These are phyloP conservation scores for Phyllopteryx taeniolatus DNA, from an alignment of 2,113 vertebrate species.

Conservation along the genomic window DNA sequence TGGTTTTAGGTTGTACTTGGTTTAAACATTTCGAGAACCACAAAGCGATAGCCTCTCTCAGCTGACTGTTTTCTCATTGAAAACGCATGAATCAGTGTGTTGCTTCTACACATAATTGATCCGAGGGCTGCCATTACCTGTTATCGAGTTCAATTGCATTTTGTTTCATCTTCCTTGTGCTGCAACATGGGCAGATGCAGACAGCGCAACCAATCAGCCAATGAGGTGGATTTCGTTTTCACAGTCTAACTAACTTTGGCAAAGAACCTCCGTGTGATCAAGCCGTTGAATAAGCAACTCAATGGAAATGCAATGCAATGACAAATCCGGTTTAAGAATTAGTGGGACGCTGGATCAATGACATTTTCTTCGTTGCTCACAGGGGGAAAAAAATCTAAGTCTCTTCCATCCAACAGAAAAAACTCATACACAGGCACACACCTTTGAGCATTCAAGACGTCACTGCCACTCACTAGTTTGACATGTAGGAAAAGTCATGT, in stretches of 20 bases:
- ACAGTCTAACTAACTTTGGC: not conserved
- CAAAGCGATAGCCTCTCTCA: too few relatives aligned
- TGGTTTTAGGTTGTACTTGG: too few relatives aligned
- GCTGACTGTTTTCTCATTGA: too few relatives aligned
- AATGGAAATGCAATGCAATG: slow-evolving; percentile 19
- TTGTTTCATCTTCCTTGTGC: not conserved
- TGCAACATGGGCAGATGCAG: not conserved
- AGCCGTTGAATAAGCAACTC: slow-evolving; percentile 10
- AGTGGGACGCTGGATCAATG: slow-evolving; percentile 11
- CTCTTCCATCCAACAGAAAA: slow-evolving; percentile 13
- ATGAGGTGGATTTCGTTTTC: not conserved
- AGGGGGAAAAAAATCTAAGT: slow-evolving; percentile 27
- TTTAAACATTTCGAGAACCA: too few relatives aligned
- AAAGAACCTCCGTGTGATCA: not conserved
- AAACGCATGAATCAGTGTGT: too few relatives aligned
- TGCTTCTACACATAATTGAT: too few relatives aligned
- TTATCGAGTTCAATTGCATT: too few relatives aligned
- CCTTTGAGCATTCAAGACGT: not conserved
- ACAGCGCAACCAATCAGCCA: not conserved
- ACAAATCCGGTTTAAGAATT: slow-evolving; percentile 11
- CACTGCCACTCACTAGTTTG: not conserved
- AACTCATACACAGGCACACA: too few relatives aligned
- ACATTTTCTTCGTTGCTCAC: not conserved
- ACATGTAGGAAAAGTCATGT: slow-evolving; percentile 1
- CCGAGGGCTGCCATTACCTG: too few relatives aligned